Percentiles rank a stretch among this genome's conserved stretches.
Evolutionary conservation across 1,140 invertebrate species (phyloP).

Genomic region (Ganaspis sp.): DNA sequence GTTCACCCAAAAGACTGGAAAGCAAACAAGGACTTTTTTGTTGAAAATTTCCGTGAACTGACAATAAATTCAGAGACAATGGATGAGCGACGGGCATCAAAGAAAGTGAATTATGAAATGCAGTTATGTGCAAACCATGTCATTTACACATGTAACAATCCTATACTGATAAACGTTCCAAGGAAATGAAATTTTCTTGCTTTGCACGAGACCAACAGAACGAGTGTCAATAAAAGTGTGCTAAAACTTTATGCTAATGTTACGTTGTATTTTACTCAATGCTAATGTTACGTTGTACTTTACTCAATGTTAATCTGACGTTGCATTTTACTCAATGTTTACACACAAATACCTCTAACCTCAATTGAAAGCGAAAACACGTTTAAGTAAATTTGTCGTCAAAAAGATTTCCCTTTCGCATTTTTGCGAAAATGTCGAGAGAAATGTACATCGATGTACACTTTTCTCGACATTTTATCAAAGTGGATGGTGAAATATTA

Average conservation of each 20-base stretch:
- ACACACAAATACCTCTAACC: neutral
- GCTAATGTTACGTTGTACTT: no score
- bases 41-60: no score
- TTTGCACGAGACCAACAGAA: neutral
- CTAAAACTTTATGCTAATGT: slow-evolving; percentile 16
- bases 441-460: no score
- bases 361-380: neutral
- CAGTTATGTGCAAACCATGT: neutral
- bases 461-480: neutral
- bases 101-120: neutral
- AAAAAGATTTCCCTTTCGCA: neutral
- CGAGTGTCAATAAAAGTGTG: slow-evolving; percentile 7
- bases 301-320: no score
- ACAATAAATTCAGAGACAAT: neutral
- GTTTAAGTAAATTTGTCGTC: neutral
- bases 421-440: neutral
- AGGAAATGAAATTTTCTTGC: slow-evolving; percentile 10
- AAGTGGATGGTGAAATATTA: neutral
- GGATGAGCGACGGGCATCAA: neutral
- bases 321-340: no score
- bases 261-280: neutral
- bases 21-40: no score
- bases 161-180: neutral
- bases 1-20: no score
- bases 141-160: slow-evolving; percentile 1